Evolutionary conservation across 1,140 invertebrate genomes (phyloP), one percentile per base, ranked within the genome.

Genomic region (Agraylea sexmaculata): DNA sequence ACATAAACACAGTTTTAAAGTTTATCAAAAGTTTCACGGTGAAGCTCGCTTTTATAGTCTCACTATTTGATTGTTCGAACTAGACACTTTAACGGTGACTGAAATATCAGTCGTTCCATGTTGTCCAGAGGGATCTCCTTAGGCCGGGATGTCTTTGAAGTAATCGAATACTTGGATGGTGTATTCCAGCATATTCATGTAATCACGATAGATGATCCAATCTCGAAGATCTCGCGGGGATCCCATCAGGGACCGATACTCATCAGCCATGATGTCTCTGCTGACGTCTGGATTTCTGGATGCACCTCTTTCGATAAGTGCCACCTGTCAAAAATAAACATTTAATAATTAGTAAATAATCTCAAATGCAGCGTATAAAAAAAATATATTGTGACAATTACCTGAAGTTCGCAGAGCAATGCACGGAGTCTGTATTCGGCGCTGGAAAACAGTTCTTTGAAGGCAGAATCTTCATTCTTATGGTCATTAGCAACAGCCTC

Each of bases 401-500:
- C 48, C 40, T 50, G 48, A 8, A 74, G 51, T 48, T 73, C 65
- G 51, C 66, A 68, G n/a, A 62, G 53, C 22, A 77, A 63, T 49
- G 58, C 55, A 52, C 66, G 70, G 10, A 80, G 59, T 34, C 72
- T 61, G 53, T 59, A 63, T 51, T 78, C 70, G 20, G 70, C 62
- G 11, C 68, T 61, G 20, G 63, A 61, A 55, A 79, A 81, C 27
- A 70, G 50, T 5, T 64, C 55, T 34, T 59, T 51, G 55, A 74
- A 78, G 12, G 58, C 46, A 3, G 58, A 60, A 6, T 54, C 51
- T 5, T 53, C 47, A 40, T 71, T 51, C 15, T 72, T 57, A 40
- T 77, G 73, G 45, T 80, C 77, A 54, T 68, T 63, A n/a, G 72
- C 66, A 8, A 79, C 66, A 54, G 79, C 76, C 43, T 81, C 78